Evolutionary conservation across 2,113 vertebrate species (phyloP).

Genomic region (Cranoglanis bouderius): DNA sequence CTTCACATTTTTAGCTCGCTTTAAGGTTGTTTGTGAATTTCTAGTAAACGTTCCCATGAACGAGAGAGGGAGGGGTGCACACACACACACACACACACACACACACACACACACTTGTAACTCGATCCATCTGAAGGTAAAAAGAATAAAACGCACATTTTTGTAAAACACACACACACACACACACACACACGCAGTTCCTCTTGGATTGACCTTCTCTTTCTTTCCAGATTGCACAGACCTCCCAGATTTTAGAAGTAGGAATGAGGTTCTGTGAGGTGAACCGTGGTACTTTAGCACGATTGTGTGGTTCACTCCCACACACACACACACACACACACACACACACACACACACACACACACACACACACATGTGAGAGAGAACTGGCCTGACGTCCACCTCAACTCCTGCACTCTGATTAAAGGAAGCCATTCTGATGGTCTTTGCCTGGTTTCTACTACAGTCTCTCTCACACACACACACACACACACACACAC

Average conservation of each 20-base stretch:
- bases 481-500: not conserved
- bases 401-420: slow-evolving; percentile 17
- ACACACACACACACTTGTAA: slow-evolving; percentile 25
- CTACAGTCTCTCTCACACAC: slow-evolving; percentile 11
- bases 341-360: slow-evolving; percentile 11
- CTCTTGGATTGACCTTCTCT: slow-evolving; percentile 20
- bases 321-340: slow-evolving; percentile 17
- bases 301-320: slow-evolving; percentile 7
- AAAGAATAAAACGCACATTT: slow-evolving; percentile 30
- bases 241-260: slow-evolving; percentile 56
- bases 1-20: slow-evolving; percentile 15
- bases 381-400: slow-evolving; percentile 5
- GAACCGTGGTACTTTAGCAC: slow-evolving; percentile 49
- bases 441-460: slow-evolving; percentile 16
- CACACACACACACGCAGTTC: not conserved
- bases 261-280: slow-evolving; percentile 55
- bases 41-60: slow-evolving; percentile 27
- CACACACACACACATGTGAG: slow-evolving; percentile 6
- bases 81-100: not conserved
- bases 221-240: slow-evolving; percentile 46
- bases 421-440: slow-evolving; percentile 17
- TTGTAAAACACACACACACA: not conserved
- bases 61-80: not conserved
- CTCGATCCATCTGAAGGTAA: slow-evolving; percentile 27
- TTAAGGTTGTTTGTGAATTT: slow-evolving; percentile 7